Evolutionary conservation across 2,797 vertebrate species (phyloP).

Genomic region (Cryptoprocta ferox): DNA sequence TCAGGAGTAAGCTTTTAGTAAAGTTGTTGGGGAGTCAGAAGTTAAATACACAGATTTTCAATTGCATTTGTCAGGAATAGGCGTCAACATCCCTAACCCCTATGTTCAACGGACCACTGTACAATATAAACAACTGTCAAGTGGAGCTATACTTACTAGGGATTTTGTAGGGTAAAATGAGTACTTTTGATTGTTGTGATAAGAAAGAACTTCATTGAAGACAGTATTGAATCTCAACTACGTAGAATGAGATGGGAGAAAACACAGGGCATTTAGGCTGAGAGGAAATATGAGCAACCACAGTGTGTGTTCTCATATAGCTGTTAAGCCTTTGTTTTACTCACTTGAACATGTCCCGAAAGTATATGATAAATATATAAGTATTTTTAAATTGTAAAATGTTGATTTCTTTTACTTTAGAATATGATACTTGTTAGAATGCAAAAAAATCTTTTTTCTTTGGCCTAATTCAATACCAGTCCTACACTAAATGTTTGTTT

Average conservation of each 20-base stretch:
- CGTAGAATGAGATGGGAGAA: neutral
- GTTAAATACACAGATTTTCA: neutral
- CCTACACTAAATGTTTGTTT: neutral
- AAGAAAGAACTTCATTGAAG: neutral
- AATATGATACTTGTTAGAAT: neutral
- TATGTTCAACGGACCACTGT: neutral
- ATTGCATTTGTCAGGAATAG: neutral
- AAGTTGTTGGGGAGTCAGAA: neutral
- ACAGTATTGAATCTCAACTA: neutral
- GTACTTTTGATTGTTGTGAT: neutral
- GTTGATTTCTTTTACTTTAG: neutral
- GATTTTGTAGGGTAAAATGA: neutral
- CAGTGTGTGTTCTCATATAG: neutral
- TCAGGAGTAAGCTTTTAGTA: neutral
- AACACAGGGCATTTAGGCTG: neutral
- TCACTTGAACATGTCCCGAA: neutral
- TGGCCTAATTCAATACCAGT: neutral
- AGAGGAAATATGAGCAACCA: neutral
- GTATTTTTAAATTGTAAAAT: neutral
- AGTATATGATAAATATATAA: constrained; percentile 12
- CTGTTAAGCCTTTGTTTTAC: neutral
- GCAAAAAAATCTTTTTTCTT: neutral
- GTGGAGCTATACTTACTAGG: neutral
- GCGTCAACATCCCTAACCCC: neutral
- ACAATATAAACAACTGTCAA: neutral